Percentiles rank a stretch among this genome's conserved stretches.
Conservation (phyloP, 92 coral and sea anemone genomes). For the Palythoa heliodiscus region DNA sequence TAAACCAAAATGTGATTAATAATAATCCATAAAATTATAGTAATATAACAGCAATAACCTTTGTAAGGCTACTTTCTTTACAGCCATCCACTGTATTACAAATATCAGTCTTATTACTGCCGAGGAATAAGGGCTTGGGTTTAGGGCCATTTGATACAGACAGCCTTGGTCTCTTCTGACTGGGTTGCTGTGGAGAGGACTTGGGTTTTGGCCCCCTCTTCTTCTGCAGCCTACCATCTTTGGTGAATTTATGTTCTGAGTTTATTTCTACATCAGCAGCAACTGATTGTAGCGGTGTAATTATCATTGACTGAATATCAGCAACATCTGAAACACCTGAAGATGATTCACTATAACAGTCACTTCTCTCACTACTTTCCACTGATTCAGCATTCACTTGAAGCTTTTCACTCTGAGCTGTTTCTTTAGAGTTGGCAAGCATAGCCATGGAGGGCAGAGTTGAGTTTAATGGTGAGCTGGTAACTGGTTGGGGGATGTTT, state of each 20-base stretch:
- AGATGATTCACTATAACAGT: conserved; percentile 45
- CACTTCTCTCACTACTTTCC: conserved; percentile 42
- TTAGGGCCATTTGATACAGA: conserved; percentile 67
- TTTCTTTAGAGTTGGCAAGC: conserved; percentile 12
- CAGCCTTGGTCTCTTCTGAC: conserved; percentile 62
- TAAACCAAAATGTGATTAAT: no score
- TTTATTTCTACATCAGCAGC: conserved; percentile 34
- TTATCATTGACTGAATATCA: conserved; percentile 28
- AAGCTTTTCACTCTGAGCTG: conserved; percentile 15
- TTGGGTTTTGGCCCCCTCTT: conserved; percentile 74
- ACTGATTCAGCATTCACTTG: conserved; percentile 8
- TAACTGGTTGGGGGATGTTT: neutral
- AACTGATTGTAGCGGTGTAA: conserved; percentile 53
- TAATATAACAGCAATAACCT: neutral
- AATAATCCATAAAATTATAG: no score
- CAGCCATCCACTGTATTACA: conserved; percentile 39
- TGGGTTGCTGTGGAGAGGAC: conserved; percentile 55
- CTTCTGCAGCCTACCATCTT: conserved; percentile 66
- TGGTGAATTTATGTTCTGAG: conserved; percentile 54
- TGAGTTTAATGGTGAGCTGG: conserved; percentile 16
- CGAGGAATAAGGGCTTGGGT: conserved; percentile 51
- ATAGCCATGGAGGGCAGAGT: conserved; percentile 26
- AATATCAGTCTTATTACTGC: conserved; percentile 62
- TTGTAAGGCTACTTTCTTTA: neutral
- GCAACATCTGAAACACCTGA: conserved; percentile 31